These are phyloP conservation scores for Notothenia coriiceps DNA, from an alignment of 2,113 vertebrate species.

Conservation along the genomic window DNA sequence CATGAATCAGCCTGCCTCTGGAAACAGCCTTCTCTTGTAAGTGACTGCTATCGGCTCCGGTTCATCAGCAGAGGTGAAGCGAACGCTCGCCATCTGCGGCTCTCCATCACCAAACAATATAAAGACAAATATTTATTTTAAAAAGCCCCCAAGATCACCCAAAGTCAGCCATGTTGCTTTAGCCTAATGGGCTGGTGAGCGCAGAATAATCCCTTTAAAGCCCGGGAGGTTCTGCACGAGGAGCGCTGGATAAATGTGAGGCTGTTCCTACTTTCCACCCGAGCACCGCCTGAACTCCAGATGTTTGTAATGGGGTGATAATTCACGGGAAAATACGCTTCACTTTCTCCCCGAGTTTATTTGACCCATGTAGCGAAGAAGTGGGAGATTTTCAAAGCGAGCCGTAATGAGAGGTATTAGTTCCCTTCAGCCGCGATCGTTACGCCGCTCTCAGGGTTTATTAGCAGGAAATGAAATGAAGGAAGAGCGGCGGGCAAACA, in stretches of 20 bases:
- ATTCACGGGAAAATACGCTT: slow-evolving; percentile 48
- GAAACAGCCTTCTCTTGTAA: slow-evolving; percentile 44
- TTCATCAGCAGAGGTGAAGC: slow-evolving; percentile 49
- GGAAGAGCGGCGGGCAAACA: slow-evolving; percentile 15
- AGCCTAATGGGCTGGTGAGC: slow-evolving; percentile 49
- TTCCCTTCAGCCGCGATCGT: slow-evolving; percentile 27
- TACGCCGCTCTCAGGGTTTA: slow-evolving; percentile 42
- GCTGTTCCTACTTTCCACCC: slow-evolving; percentile 13
- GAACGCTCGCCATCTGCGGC: slow-evolving; percentile 19
- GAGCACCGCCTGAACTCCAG: slow-evolving; percentile 36
- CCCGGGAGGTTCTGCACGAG: slow-evolving; percentile 48
- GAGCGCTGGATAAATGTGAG: slow-evolving; percentile 41
- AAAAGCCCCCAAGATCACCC: slow-evolving; percentile 36
- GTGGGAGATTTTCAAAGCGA: slow-evolving; percentile 29
- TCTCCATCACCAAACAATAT: slow-evolving; percentile 31
- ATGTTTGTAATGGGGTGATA: slow-evolving; percentile 55
- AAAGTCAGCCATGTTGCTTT: slow-evolving; percentile 54
- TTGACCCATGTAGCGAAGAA: slow-evolving; percentile 5
- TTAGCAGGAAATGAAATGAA: slow-evolving; percentile 36
- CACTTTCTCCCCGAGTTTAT: slow-evolving; percentile 24
- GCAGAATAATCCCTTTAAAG: slow-evolving; percentile 54
- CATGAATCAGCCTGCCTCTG: slow-evolving; percentile 46
- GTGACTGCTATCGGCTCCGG: slow-evolving; percentile 36
- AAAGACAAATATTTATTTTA: neutral
- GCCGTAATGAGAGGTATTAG: slow-evolving; percentile 55